Base-by-base conservation (phyloP, 2,888 invertebrate species). In the Dasypolia templi region DNA sequence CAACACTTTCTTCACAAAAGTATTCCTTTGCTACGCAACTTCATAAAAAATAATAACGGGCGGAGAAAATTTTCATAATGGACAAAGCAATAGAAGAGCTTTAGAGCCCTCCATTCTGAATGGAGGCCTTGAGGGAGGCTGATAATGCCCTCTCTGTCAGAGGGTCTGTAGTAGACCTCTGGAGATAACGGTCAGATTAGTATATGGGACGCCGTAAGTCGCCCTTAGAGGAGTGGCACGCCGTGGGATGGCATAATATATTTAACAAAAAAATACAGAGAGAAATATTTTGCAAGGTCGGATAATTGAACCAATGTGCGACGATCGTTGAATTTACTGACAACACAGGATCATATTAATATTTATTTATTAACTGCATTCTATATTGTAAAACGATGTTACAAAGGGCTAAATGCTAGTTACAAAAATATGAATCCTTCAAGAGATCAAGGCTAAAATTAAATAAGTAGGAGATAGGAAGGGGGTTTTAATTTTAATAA, bases 121-220 rank as follows among this genome's bases (percentile, higher is more conserved):
- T 85, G 69, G 86, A 85, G 88, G 90, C 80, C 92, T 89, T 84
- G 83, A 86, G 92, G 91, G 92, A 91, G 82, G 74, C 86, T 89
- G 91, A 92, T 93, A 93, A 93, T 92, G 90, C 90, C 89, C 88
- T 89, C 89, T 90, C 87, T 90, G 88, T 92, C 89, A 86, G 88
- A 88, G 89, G 77, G 79, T 84, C 86, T 89, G 89, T 88, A 84
- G 84, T 84, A 85, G 80, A 72, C 84, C 84, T 84, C 84, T 87
- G 83, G 59, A 88, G 91, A 91, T 91, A 90, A 89, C 88, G 84
- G 81, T 77, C 72, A 88, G 88, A 89, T 90, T 90, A 89, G 84
- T 82, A 83, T 77, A 81, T 84, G 82, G 79, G 77, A 78, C 70
- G 75, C 74, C 79, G 82, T 82, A 81, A 84, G 84, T 75, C 76